A percentile compares a stretch with the other conserved stretches of the same genome.
Conservation (phyloP, 2,888 invertebrate species). For the Caenorhabditis sp. region DNA sequence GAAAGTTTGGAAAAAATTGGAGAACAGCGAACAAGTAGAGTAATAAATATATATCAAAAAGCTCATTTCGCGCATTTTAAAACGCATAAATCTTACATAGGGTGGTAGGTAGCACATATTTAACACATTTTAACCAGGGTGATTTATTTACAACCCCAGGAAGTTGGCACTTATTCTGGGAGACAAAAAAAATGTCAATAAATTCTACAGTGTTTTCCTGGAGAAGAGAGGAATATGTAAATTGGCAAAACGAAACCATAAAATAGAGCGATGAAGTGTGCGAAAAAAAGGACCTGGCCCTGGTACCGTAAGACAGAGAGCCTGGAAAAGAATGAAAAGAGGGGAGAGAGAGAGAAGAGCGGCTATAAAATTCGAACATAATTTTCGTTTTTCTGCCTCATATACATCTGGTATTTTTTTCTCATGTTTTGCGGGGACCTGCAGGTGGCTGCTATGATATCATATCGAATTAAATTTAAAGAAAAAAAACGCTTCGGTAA, state of each 20-base stretch:
- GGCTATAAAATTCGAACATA: constrained; percentile 1
- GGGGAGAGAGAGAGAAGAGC: background rate
- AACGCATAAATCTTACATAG: background rate
- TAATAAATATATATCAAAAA: background rate
- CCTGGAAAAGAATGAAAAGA: background rate
- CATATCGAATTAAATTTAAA: too few species aligned
- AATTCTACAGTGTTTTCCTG: background rate
- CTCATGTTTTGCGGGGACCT: background rate
- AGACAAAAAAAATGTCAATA: too few species aligned
- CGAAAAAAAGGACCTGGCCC: background rate
- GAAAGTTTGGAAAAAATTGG: background rate
- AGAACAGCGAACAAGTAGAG: background rate
- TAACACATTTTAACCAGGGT: background rate
- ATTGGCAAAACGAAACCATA: too few species aligned
- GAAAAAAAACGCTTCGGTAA: too few species aligned
- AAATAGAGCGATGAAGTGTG: background rate
- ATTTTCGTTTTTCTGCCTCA: background rate
- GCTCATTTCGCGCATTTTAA: background rate
- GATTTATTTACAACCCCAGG: background rate
- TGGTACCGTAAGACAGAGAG: background rate
- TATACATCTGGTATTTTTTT: background rate
- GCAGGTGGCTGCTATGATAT: background rate
- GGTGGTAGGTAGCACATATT: background rate
- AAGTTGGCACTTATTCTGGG: too few species aligned
- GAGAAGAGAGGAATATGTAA: background rate